Evolutionary conservation across 2,888 invertebrate species (phyloP).

Genomic region (Philaethria dido): DNA sequence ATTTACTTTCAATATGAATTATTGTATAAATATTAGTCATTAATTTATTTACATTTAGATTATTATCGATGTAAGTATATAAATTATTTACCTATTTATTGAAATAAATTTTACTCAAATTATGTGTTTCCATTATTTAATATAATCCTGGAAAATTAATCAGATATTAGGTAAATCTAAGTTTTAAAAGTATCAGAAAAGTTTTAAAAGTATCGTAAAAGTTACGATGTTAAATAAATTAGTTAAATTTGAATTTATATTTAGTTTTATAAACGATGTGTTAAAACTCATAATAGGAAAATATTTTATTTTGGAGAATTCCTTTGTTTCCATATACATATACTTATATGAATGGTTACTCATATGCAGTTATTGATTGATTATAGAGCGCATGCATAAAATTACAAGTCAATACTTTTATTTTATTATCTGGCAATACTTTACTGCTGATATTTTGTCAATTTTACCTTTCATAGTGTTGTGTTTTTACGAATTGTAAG

Average conservation of each 20-base stretch:
- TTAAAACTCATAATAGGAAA: too few species aligned
- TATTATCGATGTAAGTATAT: background rate
- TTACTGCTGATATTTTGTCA: background rate
- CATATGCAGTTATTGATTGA: constrained; percentile 13
- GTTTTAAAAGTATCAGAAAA: too few species aligned
- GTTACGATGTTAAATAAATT: too few species aligned
- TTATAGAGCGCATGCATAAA: constrained; percentile 1
- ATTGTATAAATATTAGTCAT: background rate
- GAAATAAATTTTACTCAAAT: background rate
- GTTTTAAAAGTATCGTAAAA: too few species aligned
- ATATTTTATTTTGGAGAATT: background rate
- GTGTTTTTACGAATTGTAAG: background rate
- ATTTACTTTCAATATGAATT: background rate
- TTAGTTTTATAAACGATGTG: too few species aligned
- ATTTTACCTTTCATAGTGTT: background rate
- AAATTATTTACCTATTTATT: constrained; percentile 7
- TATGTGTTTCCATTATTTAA: background rate
- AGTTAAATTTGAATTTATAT: too few species aligned
- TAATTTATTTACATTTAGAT: too few species aligned
- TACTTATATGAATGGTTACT: background rate
- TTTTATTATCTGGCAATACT: constrained; percentile 10
- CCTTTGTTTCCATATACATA: background rate
- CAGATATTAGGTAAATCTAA: background rate
- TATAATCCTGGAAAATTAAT: background rate
- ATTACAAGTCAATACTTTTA: constrained; percentile 4